Evolutionary conservation across 2,888 invertebrate genomes (phyloP).

Genomic region (Halocaridina rubra): DNA sequence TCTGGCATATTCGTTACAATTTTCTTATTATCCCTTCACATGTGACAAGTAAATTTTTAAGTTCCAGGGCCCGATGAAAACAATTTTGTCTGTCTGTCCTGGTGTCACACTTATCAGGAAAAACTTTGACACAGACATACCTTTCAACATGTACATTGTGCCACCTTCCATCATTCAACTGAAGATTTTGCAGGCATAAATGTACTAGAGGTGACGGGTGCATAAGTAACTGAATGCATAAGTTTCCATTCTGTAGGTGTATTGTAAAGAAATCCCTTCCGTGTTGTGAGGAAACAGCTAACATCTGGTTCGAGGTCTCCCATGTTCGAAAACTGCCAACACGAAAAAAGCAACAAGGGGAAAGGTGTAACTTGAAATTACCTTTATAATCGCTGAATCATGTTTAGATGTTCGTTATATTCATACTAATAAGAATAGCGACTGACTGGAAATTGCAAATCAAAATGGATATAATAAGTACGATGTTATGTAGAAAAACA

Average conservation of each 20-base stretch:
- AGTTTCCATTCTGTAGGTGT: conserved; percentile 28
- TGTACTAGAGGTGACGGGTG: conserved; percentile 18
- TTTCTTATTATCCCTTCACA: too few relatives aligned
- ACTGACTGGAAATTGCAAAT: neutral
- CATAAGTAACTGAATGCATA: conserved; percentile 37
- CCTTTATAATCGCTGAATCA: neutral
- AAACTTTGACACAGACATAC: too few relatives aligned
- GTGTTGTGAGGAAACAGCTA: conserved; percentile 46
- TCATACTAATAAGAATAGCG: neutral
- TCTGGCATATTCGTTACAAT: too few relatives aligned
- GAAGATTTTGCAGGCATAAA: conserved; percentile 34
- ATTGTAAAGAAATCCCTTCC: conserved; percentile 34
- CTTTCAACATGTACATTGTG: conserved; percentile 45
- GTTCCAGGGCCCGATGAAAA: neutral
- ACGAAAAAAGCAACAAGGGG: neutral
- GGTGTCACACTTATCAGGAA: too few relatives aligned
- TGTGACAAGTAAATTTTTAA: neutral
- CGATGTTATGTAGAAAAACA: too few relatives aligned
- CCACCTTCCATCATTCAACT: conserved; percentile 47
- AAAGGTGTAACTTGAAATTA: neutral
- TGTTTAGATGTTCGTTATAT: neutral
- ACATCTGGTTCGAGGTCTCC: conserved; percentile 43
- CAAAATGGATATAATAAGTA: neutral
- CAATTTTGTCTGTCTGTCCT: neutral
- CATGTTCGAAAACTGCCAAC: conserved; percentile 54